phyloP scores from a whole-genome alignment of 2,888 invertebrate species.

The Cantharis lateralis region DNA sequence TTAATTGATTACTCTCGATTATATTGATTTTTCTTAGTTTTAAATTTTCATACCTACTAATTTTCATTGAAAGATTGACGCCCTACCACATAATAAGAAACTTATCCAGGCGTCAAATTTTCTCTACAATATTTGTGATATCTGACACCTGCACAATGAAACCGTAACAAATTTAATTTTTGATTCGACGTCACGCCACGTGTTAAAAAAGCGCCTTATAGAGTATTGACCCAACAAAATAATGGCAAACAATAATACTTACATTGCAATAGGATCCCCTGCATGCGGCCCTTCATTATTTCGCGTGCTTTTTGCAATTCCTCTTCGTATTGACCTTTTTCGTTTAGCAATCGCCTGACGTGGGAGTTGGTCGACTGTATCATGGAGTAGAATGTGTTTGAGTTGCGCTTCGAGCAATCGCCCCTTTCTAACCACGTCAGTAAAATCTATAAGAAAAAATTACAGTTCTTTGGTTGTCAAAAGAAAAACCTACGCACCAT shows the following conservation, averaged over 20 bases:
- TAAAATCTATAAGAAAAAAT: constrained; percentile 61
- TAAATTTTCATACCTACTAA: not conserved
- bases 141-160: not conserved
- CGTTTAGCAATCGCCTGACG: constrained; percentile 80
- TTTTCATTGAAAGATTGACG: not conserved
- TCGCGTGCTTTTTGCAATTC: constrained; percentile 86
- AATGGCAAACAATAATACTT: constrained; percentile 60
- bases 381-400: constrained; percentile 93
- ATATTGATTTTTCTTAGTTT: not conserved
- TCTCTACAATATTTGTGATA: not conserved
- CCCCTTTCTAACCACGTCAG: constrained; percentile 93
- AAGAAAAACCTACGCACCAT: constrained; percentile 56
- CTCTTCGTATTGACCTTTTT: constrained; percentile 86
- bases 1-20: not conserved
- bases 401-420: constrained; percentile 89
- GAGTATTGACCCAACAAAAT: constrained; percentile 25
- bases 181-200: not conserved
- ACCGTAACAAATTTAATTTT: not conserved
- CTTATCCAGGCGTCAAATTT: not conserved
- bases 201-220: not conserved
- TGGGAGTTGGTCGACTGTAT: constrained; percentile 94
- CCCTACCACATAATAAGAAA: not conserved
- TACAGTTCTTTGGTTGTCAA: not conserved
- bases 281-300: constrained; percentile 81
- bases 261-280: constrained; percentile 89